Evolutionary conservation across 2,888 invertebrate species (phyloP).

Genomic region (Idaea aversata): DNA sequence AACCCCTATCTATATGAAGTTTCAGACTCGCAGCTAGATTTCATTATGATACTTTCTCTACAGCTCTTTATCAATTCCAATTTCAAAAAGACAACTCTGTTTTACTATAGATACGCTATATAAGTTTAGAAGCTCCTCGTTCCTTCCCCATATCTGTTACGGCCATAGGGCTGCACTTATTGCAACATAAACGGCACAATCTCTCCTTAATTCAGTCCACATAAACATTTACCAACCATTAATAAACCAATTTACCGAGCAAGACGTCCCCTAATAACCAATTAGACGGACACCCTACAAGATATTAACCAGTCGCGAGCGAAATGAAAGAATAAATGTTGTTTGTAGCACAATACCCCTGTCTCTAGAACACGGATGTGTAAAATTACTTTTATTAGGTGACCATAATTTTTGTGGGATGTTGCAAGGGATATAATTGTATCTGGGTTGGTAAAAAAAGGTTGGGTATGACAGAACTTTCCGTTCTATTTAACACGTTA

Average conservation of each 20-base stretch:
- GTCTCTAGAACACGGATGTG: not conserved
- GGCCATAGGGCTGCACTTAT: not conserved
- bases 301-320: not conserved
- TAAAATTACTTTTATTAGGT: not conserved
- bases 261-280: conserved; percentile 20
- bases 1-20: too few relatives aligned
- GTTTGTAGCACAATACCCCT: not conserved
- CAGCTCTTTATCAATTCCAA: not conserved
- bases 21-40: too few relatives aligned
- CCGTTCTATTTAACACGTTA: too few relatives aligned
- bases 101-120: not conserved
- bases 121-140: too few relatives aligned
- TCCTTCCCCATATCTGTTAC: not conserved
- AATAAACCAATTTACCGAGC: conserved; percentile 6
- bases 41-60: too few relatives aligned
- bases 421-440: not conserved
- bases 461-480: not conserved
- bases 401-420: not conserved
- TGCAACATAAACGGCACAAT: not conserved
- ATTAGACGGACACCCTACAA: conserved; percentile 11
- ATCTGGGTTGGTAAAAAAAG: not conserved
- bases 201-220: not conserved
- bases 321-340: not conserved
- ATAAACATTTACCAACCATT: conserved; percentile 1
- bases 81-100: not conserved